These are phyloP conservation scores for Zelleria hepariella DNA, from an alignment of 2,888 invertebrate species.

Conservation along the genomic window DNA sequence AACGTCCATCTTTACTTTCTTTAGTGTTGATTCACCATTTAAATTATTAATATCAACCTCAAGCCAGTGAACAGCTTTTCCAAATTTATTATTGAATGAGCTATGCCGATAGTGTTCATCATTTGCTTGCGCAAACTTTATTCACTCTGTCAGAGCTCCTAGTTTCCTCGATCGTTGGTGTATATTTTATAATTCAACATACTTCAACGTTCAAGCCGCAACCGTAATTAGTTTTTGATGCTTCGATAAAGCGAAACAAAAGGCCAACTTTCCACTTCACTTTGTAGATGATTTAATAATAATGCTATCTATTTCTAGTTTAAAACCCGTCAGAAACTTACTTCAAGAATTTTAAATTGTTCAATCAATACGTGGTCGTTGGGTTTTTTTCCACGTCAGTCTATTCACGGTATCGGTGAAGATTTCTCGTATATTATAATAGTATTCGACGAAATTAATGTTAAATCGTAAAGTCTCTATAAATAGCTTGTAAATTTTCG, in stretches of 20 bases:
- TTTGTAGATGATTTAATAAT: background rate
- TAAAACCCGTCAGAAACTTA: background rate
- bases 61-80: background rate
- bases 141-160: conserved; percentile 10
- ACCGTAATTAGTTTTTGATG: conserved; percentile 23
- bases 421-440: background rate
- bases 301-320: background rate
- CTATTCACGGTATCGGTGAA: background rate
- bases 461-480: background rate
- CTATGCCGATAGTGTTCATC: background rate
- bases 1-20: conserved; percentile 2
- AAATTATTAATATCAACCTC: background rate
- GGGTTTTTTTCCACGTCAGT: background rate
- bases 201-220: conserved; percentile 17
- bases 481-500: background rate
- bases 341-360: background rate
- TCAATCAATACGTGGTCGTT: background rate
- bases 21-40: no score
- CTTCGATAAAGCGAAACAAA: conserved; percentile 19
- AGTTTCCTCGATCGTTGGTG: conserved; percentile 14
- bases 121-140: background rate
- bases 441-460: background rate
- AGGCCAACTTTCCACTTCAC: conserved; percentile 15
- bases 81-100: background rate
- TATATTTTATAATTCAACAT: conserved; percentile 20